phyloP scores from a whole-genome alignment of 2,888 invertebrate species.

The Xanthia togata region DNA sequence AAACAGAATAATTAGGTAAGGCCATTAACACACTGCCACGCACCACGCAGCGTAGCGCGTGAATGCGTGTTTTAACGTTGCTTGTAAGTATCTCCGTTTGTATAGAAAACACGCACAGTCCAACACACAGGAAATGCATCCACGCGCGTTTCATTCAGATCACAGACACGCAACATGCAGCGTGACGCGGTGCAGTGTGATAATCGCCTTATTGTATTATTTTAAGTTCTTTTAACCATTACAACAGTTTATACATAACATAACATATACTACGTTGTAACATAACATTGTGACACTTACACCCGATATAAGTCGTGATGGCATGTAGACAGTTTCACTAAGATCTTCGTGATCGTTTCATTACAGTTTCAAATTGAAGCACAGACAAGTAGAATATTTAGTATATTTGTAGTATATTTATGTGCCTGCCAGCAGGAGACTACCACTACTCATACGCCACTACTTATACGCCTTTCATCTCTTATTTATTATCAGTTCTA shows the following conservation, averaged over 20 bases:
- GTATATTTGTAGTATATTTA: too few species aligned
- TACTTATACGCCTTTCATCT: background rate
- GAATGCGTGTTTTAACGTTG: too few species aligned
- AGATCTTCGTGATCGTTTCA: constrained; percentile 54
- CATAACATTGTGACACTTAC: background rate
- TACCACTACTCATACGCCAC: background rate
- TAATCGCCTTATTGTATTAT: too few species aligned
- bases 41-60: too few species aligned
- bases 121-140: too few species aligned
- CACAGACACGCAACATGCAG: too few species aligned
- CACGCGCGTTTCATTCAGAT: too few species aligned
- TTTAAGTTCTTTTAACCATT: constrained; percentile 8
- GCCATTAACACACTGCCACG: too few species aligned
- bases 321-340: constrained; percentile 49
- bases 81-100: too few species aligned
- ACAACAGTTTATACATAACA: background rate
- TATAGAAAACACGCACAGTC: too few species aligned
- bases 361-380: constrained; percentile 39
- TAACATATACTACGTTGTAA: constrained; percentile 12
- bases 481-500: too few species aligned
- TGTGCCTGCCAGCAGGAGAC: background rate
- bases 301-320: constrained; percentile 28
- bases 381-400: background rate
- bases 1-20: background rate
- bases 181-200: too few species aligned